Evolutionary conservation across 2,888 invertebrate genomes (phyloP).

Genomic region (Chironomus tentans): DNA sequence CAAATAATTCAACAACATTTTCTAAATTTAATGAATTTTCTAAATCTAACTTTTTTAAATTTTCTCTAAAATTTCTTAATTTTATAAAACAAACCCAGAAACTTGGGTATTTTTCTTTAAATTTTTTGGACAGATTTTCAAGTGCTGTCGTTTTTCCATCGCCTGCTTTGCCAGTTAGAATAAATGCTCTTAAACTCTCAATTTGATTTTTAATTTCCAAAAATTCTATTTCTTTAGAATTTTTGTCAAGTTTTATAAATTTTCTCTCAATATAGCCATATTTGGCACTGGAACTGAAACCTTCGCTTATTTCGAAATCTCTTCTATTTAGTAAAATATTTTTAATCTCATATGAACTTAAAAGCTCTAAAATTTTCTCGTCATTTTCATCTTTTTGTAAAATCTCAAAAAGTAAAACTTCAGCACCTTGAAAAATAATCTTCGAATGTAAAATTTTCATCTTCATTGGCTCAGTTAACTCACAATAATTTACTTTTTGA

Average conservation of each 20-base stretch:
- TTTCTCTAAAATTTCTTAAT: background rate
- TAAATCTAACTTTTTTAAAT: background rate
- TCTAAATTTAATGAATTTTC: background rate
- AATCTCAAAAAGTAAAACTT: background rate
- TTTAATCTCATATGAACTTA: background rate
- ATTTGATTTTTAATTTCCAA: too few species aligned
- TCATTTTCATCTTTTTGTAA: too few species aligned
- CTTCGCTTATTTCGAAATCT: background rate
- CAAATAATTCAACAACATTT: background rate
- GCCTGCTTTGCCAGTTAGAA: background rate
- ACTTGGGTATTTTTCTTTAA: background rate
- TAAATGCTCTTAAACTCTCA: background rate
- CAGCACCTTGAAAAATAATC: background rate
- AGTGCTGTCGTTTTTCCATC: background rate
- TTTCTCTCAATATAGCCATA: too few species aligned
- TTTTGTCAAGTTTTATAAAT: too few species aligned
- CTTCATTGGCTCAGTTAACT: background rate
- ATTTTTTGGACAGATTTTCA: background rate
- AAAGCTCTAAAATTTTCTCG: background rate
- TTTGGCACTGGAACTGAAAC: too few species aligned
- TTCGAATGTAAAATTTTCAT: background rate
- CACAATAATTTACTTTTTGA: background rate
- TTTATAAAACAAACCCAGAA: background rate
- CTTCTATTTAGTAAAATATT: background rate
- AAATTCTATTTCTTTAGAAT: too few species aligned